These are phyloP conservation scores for Delichon dasypus DNA, from an alignment of 2,797 vertebrate species.

Conservation along the genomic window DNA sequence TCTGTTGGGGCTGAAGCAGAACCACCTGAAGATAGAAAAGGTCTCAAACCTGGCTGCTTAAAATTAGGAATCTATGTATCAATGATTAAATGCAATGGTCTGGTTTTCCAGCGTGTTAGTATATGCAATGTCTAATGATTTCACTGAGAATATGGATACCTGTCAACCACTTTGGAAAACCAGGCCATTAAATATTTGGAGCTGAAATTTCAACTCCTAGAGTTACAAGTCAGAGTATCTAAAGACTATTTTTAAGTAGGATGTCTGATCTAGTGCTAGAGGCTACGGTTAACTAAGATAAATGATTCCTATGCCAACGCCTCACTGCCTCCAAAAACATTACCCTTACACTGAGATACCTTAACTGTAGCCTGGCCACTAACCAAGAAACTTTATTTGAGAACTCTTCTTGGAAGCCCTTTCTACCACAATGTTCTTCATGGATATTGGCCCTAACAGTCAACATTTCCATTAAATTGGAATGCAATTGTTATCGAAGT, in stretches of 20 bases:
- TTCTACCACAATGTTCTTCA: neutral
- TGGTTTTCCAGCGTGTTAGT: neutral
- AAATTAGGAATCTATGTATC: neutral
- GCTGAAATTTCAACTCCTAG: neutral
- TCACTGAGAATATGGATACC: too few relatives aligned
- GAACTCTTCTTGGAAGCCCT: neutral
- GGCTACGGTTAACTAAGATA: neutral
- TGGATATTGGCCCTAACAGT: neutral
- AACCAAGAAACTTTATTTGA: neutral
- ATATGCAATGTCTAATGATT: too few relatives aligned
- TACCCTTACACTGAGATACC: neutral
- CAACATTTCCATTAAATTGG: neutral
- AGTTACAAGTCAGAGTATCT: neutral
- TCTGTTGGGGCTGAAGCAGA: neutral
- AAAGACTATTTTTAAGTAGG: neutral
- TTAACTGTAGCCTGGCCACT: neutral
- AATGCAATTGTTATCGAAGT: neutral
- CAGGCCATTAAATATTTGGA: slow-evolving; percentile 1
- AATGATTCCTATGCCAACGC: neutral
- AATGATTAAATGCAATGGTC: neutral
- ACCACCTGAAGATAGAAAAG: neutral
- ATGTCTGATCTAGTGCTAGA: neutral
- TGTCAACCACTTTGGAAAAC: neutral
- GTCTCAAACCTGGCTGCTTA: neutral
- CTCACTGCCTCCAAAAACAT: neutral